Evolutionary conservation across 2,113 vertebrate genomes (phyloP), one percentile per base, ranked within the genome.

Genomic region (Nycticryphes semicollaris): DNA sequence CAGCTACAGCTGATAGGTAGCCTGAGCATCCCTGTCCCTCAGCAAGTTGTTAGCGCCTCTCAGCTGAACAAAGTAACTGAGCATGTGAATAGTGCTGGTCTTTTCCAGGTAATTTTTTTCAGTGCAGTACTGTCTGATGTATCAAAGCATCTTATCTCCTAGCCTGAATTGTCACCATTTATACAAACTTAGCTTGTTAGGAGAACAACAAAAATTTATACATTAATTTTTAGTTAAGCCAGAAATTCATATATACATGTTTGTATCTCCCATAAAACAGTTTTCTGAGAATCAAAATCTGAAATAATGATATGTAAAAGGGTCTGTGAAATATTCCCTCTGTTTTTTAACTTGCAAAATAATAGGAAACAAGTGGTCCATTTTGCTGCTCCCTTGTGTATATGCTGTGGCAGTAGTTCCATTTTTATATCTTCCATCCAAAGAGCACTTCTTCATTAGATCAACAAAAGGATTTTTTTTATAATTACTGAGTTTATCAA

Each of bases 401-500:
- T 76, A 23, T 27, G 6, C 25, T 63, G 24, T 41, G 33, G 21
- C 14, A 84, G 53, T 76, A 41, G 39, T n/a, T 62, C 23, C 10
- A 30, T 22, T 57, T 50, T 73, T 33, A 3, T 43, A 12, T 6
- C 62, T 80, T 66, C 39, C 37, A 63, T 24, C 15, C 24, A 47
- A 87, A 54, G 2, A 43, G 3, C 39, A 79, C 33, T 13, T 72
- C 66, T 77, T 88, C 73, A 16, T 25, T 62, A 39, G 16, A 79
- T 51, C 43, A 63, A 48, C 4, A 21, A 66, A 75, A 87, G 8
- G 56, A 16, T 28, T 77, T n/a, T 77, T 79, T 35, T 76, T 79
- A 39, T 90, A 88, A 97, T 95, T 90, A 95, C 63, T 89, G 72
- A 60, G n/a, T 82, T 93, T 93, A 85, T 96, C 73, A 87, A 64